Conservation (phyloP, 2,113 vertebrate genomes). For the Nansenia antarctica region DNA sequence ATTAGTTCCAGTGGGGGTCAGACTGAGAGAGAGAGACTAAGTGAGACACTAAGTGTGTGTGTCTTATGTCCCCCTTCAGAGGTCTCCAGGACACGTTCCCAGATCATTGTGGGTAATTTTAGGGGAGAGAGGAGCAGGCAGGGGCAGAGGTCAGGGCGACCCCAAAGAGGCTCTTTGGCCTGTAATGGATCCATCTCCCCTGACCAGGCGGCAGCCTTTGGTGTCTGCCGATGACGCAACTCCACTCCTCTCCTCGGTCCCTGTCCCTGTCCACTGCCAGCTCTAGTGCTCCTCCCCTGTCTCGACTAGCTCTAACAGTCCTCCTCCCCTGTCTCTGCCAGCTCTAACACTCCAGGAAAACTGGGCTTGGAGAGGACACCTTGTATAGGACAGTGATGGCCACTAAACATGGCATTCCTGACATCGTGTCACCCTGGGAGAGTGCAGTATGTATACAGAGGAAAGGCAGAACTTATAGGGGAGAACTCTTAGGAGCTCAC, state of each 20-base stretch:
- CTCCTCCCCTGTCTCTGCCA: no score
- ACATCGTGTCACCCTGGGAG: not conserved
- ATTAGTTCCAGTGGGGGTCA: no score
- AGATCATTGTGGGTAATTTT: constrained; percentile 31
- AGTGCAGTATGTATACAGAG: not conserved
- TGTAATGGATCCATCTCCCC: constrained; percentile 38
- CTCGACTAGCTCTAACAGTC: no score
- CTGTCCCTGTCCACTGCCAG: not conserved
- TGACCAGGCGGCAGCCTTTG: constrained; percentile 14
- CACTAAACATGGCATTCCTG: not conserved
- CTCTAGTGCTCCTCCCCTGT: no score
- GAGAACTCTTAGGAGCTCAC: not conserved
- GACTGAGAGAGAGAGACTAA: not conserved
- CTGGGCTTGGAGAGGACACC: not conserved
- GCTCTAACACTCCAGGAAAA: constrained; percentile 1
- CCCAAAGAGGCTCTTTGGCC: constrained; percentile 26
- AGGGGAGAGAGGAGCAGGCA: constrained; percentile 20
- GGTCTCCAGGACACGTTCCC: constrained; percentile 17
- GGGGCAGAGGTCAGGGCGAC: constrained; percentile 41
- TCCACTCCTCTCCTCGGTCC: constrained; percentile 6
- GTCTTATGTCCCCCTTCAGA: not conserved
- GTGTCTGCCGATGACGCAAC: constrained; percentile 22
- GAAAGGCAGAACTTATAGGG: no score
- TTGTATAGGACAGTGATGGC: constrained; percentile 1
- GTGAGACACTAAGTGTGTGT: not conserved